A percentile compares a stretch with the other conserved stretches of the same genome.
Conservation (phyloP, 2,797 vertebrate genomes). For the Iguana delicatissima region DNA sequence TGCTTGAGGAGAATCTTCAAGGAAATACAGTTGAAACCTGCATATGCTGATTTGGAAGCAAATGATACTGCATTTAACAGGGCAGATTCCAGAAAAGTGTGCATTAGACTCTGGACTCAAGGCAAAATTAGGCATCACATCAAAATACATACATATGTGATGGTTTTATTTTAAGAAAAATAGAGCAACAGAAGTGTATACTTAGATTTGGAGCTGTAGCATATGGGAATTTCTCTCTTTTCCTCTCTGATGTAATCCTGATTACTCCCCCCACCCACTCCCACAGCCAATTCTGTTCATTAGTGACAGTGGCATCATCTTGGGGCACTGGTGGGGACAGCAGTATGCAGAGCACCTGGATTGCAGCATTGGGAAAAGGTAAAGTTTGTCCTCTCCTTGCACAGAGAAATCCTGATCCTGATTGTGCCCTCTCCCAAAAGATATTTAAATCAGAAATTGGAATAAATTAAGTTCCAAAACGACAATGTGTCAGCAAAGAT, state of each 20-base stretch:
- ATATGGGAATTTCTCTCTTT: not conserved
- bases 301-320: not conserved
- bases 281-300: not conserved
- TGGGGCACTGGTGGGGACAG: too few relatives aligned
- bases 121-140: not conserved
- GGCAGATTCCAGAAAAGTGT: not conserved
- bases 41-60: not conserved
- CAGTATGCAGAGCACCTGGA: not conserved
- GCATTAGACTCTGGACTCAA: not conserved
- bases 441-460: too few relatives aligned
- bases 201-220: not conserved
- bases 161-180: not conserved
- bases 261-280: not conserved
- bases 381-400: not conserved
- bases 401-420: not conserved
- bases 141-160: not conserved
- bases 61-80: too few relatives aligned
- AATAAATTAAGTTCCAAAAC: too few relatives aligned
- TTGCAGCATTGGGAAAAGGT: not conserved
- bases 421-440: not conserved
- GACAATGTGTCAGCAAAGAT: too few relatives aligned
- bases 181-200: too few relatives aligned
- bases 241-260: not conserved
- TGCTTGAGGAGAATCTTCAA: not conserved
- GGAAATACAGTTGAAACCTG: not conserved